Conservation (phyloP, 2,797 vertebrate genomes). For the Micromesistius poutassou region DNA sequence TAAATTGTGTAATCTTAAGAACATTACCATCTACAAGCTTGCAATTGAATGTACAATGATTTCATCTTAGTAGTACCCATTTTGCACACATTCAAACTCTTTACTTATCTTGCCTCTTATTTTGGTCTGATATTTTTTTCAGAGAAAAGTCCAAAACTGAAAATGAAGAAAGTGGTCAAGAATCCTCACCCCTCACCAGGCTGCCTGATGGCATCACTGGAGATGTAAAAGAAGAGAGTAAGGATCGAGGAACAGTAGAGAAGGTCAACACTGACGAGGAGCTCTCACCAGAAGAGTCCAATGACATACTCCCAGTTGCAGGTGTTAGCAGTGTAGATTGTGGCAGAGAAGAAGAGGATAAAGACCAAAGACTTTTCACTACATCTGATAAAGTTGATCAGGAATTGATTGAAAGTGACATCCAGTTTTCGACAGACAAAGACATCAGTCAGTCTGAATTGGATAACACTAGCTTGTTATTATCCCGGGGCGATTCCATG, state of each 20-base stretch:
- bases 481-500: constrained; percentile 33
- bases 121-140: constrained; percentile 30
- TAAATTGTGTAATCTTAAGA: not conserved
- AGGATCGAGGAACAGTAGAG: constrained; percentile 26
- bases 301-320: constrained; percentile 21
- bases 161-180: constrained; percentile 41
- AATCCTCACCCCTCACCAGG: constrained; percentile 22
- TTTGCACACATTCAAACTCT: not conserved
- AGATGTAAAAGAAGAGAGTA: constrained; percentile 23
- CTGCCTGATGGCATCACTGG: constrained; percentile 26
- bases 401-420: constrained; percentile 26
- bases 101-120: not conserved
- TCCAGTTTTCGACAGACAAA: constrained; percentile 24
- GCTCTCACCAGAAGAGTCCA: constrained; percentile 29
- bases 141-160: constrained; percentile 57
- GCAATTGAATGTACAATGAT: not conserved
- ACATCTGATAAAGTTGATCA: constrained; percentile 30
- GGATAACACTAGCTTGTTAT: constrained; percentile 25
- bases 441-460: constrained; percentile 34
- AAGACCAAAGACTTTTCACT: constrained; percentile 15
- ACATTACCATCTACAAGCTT: constrained; percentile 1
- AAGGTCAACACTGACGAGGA: constrained; percentile 8
- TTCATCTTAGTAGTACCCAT: not conserved
- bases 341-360: constrained; percentile 23
- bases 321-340: constrained; percentile 40